Evolutionary conservation across 2,888 invertebrate species (phyloP).

Genomic region (Nowickia ferox): DNA sequence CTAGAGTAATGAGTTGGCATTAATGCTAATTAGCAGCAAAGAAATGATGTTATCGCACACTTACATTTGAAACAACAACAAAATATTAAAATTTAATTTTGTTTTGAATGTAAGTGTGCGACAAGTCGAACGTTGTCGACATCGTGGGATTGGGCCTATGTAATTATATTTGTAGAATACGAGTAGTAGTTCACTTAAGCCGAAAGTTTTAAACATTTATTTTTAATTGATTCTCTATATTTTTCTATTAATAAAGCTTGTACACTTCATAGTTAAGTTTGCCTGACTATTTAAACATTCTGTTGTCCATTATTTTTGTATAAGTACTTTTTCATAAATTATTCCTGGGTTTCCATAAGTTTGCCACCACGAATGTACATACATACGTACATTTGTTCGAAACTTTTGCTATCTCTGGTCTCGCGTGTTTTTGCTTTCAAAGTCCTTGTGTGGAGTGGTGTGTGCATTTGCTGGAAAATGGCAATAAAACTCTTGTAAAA

Average conservation of each 20-base stretch:
- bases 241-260: not conserved
- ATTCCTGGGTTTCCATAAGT: slow-evolving; percentile 15
- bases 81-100: too few relatives aligned
- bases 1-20: too few relatives aligned
- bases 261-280: not conserved
- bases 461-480: slow-evolving; percentile 10
- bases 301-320: not conserved
- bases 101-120: too few relatives aligned
- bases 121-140: too few relatives aligned
- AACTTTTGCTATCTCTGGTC: not conserved
- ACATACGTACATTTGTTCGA: not conserved
- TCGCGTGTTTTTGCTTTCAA: not conserved
- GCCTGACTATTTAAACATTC: not conserved
- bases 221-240: not conserved
- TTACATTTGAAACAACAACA: too few relatives aligned
- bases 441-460: not conserved
- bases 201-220: not conserved
- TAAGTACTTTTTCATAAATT: not conserved
- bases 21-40: too few relatives aligned
- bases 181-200: too few relatives aligned
- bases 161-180: too few relatives aligned
- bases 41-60: too few relatives aligned
- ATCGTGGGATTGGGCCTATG: too few relatives aligned
- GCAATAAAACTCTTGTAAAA: slow-evolving; percentile 23
- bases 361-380: slow-evolving; percentile 9